Base-by-base conservation (phyloP, 2,113 vertebrate genomes). In the Nothoprocta perdicaria region DNA sequence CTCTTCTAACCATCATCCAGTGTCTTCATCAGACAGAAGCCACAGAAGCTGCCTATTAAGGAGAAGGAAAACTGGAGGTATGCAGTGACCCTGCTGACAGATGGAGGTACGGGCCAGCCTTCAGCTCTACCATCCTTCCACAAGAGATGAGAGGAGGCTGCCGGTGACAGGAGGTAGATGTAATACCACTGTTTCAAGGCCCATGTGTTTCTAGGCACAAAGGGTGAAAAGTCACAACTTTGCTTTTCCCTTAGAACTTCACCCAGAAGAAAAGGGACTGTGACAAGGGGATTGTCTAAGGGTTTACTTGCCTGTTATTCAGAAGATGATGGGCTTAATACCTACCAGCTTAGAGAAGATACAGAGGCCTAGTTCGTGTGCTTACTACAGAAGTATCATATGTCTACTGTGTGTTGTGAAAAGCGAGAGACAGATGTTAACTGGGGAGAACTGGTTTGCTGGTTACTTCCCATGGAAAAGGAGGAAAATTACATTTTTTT, bases 201-300 rank as follows among this genome's bases (percentile, higher is more conserved):
- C 33, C 10, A 3, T 24, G 0, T 0, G 12, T 68, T 68, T 68
- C 18, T 75, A 52, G 31, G 66, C 48, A 21, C 45, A 3, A 3
- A 52, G 66, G 21, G 74, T 60, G 31, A 80, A 38, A 57, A 78
- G 38, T 55, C 8, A 9, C 23, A n/a, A 8, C 13, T 3, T 46
- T 31, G n/a, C 40, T 86, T 86, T 33, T 73, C 50, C 31, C 26
- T 69, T 66, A 29, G 35, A 90, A 15, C 43, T 86, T 68, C 38
- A 26, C 10, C 26, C 50, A 69, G 65, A 60, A 33, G 72, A 22
- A 83, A 46, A 46, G 27, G 5, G 12, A 7, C 53, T 63, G 29
- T 80, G 72, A 11, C 57, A 45, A 46, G 18, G n/a, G 40, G 14
- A 2, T 68, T 48, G 6, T 45, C 38, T n/a, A 4, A 58, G 31